These are phyloP conservation scores for Heliconius hortense DNA, from an alignment of 2,888 invertebrate species.

Conservation along the genomic window DNA sequence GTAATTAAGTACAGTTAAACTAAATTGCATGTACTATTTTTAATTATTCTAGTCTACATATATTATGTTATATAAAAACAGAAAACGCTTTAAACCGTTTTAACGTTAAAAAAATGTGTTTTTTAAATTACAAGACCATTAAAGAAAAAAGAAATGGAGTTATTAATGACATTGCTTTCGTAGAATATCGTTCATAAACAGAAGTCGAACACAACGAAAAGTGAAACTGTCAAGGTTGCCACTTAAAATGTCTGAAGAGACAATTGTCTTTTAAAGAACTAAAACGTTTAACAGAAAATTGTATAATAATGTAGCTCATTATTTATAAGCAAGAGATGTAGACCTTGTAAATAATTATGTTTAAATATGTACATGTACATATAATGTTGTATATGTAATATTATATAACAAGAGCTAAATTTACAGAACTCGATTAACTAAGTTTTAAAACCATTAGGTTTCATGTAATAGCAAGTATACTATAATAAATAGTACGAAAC, in stretches of 20 bases:
- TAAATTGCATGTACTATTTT: not conserved
- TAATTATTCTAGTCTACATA: not conserved
- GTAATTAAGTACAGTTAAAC: not conserved
- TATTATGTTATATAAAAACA: no score
- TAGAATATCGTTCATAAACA: not conserved
- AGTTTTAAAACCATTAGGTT: no score
- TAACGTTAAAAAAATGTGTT: no score
- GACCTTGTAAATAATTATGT: not conserved
- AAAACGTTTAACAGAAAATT: not conserved
- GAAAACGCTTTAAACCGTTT: no score
- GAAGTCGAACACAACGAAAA: slow-evolving; percentile 21
- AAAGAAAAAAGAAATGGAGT: not conserved
- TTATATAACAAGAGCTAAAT: not conserved
- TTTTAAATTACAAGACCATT: not conserved
- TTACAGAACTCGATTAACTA: not conserved
- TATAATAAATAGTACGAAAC: not conserved
- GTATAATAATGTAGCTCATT: not conserved
- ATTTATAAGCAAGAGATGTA: not conserved
- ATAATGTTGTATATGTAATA: not conserved
- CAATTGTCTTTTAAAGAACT: slow-evolving; percentile 16
- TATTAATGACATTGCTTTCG: not conserved
- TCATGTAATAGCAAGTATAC: not conserved
- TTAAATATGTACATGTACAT: not conserved
- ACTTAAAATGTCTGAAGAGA: slow-evolving; percentile 26
- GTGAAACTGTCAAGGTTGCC: slow-evolving; percentile 20